Base-by-base conservation (phyloP, 2,797 vertebrate genomes). In the Coranthus polyacanthus region DNA sequence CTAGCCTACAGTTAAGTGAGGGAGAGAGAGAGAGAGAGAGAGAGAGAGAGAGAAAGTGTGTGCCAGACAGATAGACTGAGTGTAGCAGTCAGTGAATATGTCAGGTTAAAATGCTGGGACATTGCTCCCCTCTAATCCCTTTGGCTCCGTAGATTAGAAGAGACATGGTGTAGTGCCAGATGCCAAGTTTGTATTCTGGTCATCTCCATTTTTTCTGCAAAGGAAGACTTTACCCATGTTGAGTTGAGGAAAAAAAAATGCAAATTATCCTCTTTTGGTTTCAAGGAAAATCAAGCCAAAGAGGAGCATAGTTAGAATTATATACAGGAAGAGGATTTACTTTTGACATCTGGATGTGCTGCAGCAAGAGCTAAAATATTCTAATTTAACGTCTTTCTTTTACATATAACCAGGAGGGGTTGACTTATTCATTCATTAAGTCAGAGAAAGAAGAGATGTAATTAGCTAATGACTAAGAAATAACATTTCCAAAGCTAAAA, bases 101-200 rank as follows among this genome's bases (percentile, higher is more conserved):
- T 76, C 50, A 76, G 63, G 71, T 80, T 73, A 50, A 85, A 80
- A 81, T 42, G 64, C 77, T 24, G 70, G 59, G 77, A 75, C 71
- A 69, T 61, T 57, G 68, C 79, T 72, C 44, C 63, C 22, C 75
- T 83, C 52, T 84, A 82, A 86, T 80, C 75, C 82, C 44, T 67
- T 66, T 73, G 81, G 70, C 81, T 76, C 45, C 3, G 11, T 71
- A 83, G 79, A 88, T 88, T 83, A 87, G 53, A 45, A 49, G 45
- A 68, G 68, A 79, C 81, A 61, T 15, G 51, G 38, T 71, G 51
- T 42, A 12, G 58, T 53, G 71, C 69, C 69, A 75, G 36, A 24
- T 41, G 41, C 16, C 29, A 56, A 46, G 76, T 87, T 62, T 81
- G 46, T 87, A 86, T 85, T 86, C 82, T 34, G 68, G 39, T 69